Conservation (phyloP, 2,888 invertebrate genomes). For the Julus scanicus region DNA sequence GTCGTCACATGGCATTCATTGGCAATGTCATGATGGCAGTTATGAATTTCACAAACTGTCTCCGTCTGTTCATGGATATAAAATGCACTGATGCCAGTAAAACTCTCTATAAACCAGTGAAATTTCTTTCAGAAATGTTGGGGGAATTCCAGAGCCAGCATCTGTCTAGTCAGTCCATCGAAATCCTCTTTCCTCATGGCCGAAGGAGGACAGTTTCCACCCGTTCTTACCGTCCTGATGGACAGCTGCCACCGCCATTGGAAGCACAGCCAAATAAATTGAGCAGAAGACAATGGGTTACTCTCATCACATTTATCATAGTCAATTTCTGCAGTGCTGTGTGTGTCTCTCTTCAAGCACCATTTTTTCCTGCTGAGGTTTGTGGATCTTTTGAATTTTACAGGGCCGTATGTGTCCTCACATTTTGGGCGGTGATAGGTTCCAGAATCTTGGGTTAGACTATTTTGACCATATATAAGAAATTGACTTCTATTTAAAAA, state of each 20-base stretch:
- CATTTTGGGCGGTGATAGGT: too few species aligned
- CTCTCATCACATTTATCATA: constrained; percentile 80
- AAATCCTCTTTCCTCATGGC: constrained; percentile 55
- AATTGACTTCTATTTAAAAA: too few species aligned
- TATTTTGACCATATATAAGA: too few species aligned
- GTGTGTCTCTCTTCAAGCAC: constrained; percentile 85
- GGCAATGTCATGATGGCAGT: too few species aligned
- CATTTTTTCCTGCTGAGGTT: constrained; percentile 87
- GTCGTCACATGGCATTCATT: too few species aligned
- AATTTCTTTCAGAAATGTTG: constrained; percentile 51
- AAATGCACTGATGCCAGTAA: too few species aligned
- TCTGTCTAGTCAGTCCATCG: constrained; percentile 56
- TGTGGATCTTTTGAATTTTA: neutral
- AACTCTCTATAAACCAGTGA: neutral
- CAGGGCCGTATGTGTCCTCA: too few species aligned
- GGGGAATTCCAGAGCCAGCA: constrained; percentile 57
- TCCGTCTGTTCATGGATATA: too few species aligned
- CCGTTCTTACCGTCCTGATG: constrained; percentile 50
- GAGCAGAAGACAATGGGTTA: constrained; percentile 74
- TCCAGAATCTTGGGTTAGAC: too few species aligned
- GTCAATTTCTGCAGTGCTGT: constrained; percentile 87
- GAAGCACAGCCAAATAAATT: constrained; percentile 49
- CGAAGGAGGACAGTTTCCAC: constrained; percentile 52
- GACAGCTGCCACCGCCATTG: constrained; percentile 53
- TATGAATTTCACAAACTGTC: too few species aligned